Evolutionary conservation across 2,888 invertebrate species (phyloP).

Genomic region (Neocrepidodera transversa): DNA sequence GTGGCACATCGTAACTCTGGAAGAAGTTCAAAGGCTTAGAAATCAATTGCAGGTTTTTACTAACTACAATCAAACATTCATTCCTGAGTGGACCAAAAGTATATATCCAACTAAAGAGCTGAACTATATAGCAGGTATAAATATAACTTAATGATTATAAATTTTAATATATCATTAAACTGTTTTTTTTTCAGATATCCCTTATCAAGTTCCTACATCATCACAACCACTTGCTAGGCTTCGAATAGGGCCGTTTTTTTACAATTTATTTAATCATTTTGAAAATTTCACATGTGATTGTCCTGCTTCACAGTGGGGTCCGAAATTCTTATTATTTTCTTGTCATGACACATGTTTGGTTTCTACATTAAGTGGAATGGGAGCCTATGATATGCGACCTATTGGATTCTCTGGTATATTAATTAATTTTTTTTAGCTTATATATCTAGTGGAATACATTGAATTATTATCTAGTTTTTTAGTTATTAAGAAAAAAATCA

Average conservation of each 20-base stretch:
- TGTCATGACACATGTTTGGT: conserved; percentile 83
- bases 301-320: conserved; percentile 34
- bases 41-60: conserved; percentile 69
- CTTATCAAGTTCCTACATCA: conserved; percentile 59
- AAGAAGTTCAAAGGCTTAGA: conserved; percentile 5
- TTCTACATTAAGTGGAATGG: conserved; percentile 73
- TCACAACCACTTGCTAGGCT: conserved; percentile 65
- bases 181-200: background rate
- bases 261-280: conserved; percentile 72
- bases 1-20: background rate
- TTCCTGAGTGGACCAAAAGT: conserved; percentile 18
- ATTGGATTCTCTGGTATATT: conserved; percentile 63
- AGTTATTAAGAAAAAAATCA: too few relatives aligned
- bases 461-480: too few relatives aligned
- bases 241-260: conserved; percentile 70
- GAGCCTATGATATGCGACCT: conserved; percentile 70
- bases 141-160: too few relatives aligned
- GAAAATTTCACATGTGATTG: conserved; percentile 42
- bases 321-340: conserved; percentile 75
- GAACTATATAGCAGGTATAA: conserved; percentile 65
- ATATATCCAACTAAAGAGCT: conserved; percentile 52
- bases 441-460: too few relatives aligned
- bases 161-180: too few relatives aligned
- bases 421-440: background rate
- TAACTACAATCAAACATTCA: conserved; percentile 65